These are phyloP conservation scores for Moxostoma hubbsi DNA, from an alignment of 2,797 vertebrate species.

Conservation along the genomic window DNA sequence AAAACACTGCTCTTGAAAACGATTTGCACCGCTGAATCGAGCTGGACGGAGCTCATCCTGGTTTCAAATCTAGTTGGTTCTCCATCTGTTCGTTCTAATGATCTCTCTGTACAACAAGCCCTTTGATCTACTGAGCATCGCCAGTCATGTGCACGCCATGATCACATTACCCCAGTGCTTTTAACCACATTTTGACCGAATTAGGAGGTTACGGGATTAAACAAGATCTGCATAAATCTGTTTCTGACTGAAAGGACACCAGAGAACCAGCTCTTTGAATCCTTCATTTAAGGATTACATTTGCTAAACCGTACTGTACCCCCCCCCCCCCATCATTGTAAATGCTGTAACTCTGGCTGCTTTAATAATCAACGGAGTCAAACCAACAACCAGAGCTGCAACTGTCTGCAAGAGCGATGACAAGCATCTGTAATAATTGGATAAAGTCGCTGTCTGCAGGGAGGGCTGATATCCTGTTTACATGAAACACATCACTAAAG, in stretches of 20 bases:
- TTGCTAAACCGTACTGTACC: no score
- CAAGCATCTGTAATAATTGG: slow-evolving; percentile 33
- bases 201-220: slow-evolving; percentile 31
- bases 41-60: background rate
- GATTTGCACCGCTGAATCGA: background rate
- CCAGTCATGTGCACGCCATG: slow-evolving; percentile 26
- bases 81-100: slow-evolving; percentile 35
- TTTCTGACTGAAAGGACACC: slow-evolving; percentile 21
- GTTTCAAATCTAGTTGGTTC: slow-evolving; percentile 16
- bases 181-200: slow-evolving; percentile 46
- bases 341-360: background rate
- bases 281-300: slow-evolving; percentile 9
- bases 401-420: slow-evolving; percentile 22
- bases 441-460: slow-evolving; percentile 47
- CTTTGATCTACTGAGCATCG: slow-evolving; percentile 35
- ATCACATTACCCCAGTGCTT: slow-evolving; percentile 47
- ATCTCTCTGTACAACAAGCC: slow-evolving; percentile 37
- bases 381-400: background rate
- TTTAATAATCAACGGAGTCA: background rate
- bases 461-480: slow-evolving; percentile 56
- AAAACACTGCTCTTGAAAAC: background rate
- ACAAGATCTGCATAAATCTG: slow-evolving; percentile 25
- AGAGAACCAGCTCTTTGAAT: background rate
- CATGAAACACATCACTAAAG: slow-evolving; percentile 15
- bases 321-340: background rate